phyloP scores from a whole-genome alignment of 1,140 invertebrate genomes.

The Uloborus diversus region DNA sequence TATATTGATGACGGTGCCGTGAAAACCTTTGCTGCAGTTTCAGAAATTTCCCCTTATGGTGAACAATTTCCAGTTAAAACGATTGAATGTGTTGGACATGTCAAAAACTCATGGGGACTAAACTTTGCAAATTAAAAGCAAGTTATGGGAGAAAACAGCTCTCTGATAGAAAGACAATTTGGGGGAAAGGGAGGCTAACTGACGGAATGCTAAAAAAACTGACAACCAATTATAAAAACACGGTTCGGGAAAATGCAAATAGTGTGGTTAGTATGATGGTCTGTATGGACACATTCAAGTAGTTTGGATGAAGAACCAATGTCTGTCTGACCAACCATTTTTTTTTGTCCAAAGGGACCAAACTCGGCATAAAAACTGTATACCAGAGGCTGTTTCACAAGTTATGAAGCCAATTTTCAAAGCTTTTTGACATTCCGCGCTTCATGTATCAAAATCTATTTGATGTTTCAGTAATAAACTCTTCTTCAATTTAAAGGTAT shows the following conservation, averaged over 20 bases:
- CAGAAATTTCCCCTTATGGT: neutral
- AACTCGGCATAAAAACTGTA: neutral
- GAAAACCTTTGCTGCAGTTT: neutral
- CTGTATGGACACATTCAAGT: too few relatives aligned
- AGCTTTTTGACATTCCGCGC: too few relatives aligned
- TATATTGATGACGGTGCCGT: neutral
- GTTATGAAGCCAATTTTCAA: slow-evolving; percentile 7
- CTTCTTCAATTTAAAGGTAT: too few relatives aligned
- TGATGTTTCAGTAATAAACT: too few relatives aligned
- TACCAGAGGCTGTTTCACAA: neutral
- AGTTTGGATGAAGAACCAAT: slow-evolving; percentile 5
- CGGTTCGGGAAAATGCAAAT: neutral
- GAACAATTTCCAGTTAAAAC: neutral
- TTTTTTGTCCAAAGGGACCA: neutral
- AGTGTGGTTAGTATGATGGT: neutral
- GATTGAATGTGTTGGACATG: neutral
- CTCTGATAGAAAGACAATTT: neutral
- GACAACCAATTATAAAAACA: neutral
- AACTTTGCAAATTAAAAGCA: neutral
- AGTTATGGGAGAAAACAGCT: neutral
- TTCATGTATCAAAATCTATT: too few relatives aligned
- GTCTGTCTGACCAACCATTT: too few relatives aligned
- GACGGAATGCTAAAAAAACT: neutral
- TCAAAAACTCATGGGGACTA: neutral
- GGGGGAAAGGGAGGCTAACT: neutral